Base-by-base conservation (phyloP, 2,113 vertebrate genomes). In the Passer montanus region DNA sequence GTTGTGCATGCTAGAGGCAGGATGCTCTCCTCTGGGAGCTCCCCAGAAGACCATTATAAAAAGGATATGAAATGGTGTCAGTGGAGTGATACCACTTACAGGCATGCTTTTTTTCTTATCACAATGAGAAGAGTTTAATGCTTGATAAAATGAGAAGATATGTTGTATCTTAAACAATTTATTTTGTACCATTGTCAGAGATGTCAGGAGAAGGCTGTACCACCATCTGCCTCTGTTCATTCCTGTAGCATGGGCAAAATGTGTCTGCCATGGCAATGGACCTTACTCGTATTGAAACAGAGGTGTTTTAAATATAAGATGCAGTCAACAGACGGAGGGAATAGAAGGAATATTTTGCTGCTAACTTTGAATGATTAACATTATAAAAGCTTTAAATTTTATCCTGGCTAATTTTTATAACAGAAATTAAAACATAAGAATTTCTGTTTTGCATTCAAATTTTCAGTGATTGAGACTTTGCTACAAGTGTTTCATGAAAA, bases 11-110 rank as follows among this genome's bases (percentile, higher is more conserved):
- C 92, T 82, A 74, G 55, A 79, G 90, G 91, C 70, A 44, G 80
- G 31, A 67, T 91, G 43, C 15, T 27, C 21, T 89, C 37, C 77
- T 77, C 56, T 90, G 72, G 81, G 79, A 43, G 63, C 84, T 97
- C 76, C 85, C 24, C 60, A 79, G 86, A 80, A 77, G 64, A 79
- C 93, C 49, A 60, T 96, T 89, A 90, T 52, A 87, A 85, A 86
- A 89, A 68, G 89, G 67, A 15, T 83, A 72, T 52, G 49, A 43
- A 62, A 59, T 63, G 16, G 31, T 79, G 33, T 72, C 10, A 12
- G 33, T n/a, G 44, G 31, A 72, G 50, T 63, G 72, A 30, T 44
- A 46, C 7, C 2, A 6, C 12, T 76, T 63, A 24, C 0, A 10
- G 59, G 10, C 10, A 5, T 24, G 9, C 9, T 52, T 64, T 73